Percentiles rank a stretch among this genome's conserved stretches.
Conservation (phyloP, 2,888 invertebrate species). For the Tineola bisselliella region DNA sequence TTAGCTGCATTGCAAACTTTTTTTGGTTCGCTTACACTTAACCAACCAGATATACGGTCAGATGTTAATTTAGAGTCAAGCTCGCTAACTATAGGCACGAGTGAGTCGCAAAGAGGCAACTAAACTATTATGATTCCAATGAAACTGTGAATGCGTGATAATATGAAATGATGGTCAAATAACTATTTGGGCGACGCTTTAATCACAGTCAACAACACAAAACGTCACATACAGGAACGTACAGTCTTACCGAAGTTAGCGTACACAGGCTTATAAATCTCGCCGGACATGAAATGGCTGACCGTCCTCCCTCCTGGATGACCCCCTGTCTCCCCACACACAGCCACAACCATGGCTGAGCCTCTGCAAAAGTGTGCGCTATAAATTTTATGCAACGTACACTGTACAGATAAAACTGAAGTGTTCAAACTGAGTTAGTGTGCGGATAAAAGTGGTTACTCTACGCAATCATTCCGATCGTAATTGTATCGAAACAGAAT, state of each 20-base stretch:
- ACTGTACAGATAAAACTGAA: conserved; percentile 60
- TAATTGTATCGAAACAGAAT: not conserved
- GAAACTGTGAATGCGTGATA: not conserved
- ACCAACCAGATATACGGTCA: too few relatives aligned
- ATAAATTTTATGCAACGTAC: conserved; percentile 64
- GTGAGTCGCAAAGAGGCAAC: too few relatives aligned
- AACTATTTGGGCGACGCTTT: not conserved
- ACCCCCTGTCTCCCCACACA: conserved; percentile 28
- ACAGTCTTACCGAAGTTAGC: conserved; percentile 51
- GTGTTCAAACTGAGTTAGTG: conserved; percentile 18
- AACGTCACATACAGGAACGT: conserved; percentile 17
- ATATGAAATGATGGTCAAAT: not conserved
- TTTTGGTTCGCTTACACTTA: too few relatives aligned
- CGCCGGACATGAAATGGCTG: conserved; percentile 65
- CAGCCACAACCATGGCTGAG: conserved; percentile 34
- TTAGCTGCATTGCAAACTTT: too few relatives aligned
- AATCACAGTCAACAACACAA: conserved; percentile 8
- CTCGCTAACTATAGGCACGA: too few relatives aligned
- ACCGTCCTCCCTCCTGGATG: conserved; percentile 50
- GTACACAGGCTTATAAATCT: conserved; percentile 59
- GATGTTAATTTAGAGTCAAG: too few relatives aligned
- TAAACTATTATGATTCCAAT: too few relatives aligned
- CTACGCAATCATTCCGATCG: conserved; percentile 24
- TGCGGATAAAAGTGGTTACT: conserved; percentile 49
- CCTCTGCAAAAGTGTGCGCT: conserved; percentile 63